Evolutionary conservation across 2,888 invertebrate species (phyloP), one percentile per base, ranked within the genome.

Genomic region (Torymus aiolomorphi): DNA sequence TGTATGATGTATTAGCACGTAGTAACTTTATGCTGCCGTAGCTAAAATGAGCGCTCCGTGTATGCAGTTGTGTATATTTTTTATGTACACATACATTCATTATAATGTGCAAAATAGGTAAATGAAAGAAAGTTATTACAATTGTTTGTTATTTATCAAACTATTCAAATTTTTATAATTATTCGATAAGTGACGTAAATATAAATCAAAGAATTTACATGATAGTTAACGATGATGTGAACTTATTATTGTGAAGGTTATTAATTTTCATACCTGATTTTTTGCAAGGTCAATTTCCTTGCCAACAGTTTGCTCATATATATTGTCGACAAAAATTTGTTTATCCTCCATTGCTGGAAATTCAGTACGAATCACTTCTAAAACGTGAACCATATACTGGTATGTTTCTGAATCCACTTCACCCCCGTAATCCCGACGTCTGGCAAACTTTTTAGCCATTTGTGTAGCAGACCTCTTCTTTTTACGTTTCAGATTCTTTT

Each of bases 381-480:
- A 91, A 81, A 96, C 94, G 61, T 94, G 93, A 10, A 96, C 92
- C 87, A 96, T 95, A 88, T 96, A 96, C 84, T 94, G 93, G 85
- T 95, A 96, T 5, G 94, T 93, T 81, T 96, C 95, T 8, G 94
- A 92, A 51, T 95, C 93, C 71, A 96, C 92, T 85, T 94, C 92
- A 0, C 93, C 62, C 63, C 76, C 83, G 20, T 82, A 73, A 59
- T 82, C 81, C 0, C 95, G 95, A 84, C 94, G 93, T 84, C 95
- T 95, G 0, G 93, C 95, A 88, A 95, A 95, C 86, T 95, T 95
- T 86, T 94, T 94, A 0, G 95, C 95, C 89, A 95, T 96, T 61
- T 93, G 91, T 54, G 95, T 88, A 84, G 94, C 93, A 31, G 93
- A 93, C 87, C 94, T 94, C 84, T 93, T 94, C 86, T 94, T 93